Evolutionary conservation across 2,113 vertebrate species (phyloP), one percentile per base, ranked within the genome.

Genomic region (Trichomycterus rosablanca): DNA sequence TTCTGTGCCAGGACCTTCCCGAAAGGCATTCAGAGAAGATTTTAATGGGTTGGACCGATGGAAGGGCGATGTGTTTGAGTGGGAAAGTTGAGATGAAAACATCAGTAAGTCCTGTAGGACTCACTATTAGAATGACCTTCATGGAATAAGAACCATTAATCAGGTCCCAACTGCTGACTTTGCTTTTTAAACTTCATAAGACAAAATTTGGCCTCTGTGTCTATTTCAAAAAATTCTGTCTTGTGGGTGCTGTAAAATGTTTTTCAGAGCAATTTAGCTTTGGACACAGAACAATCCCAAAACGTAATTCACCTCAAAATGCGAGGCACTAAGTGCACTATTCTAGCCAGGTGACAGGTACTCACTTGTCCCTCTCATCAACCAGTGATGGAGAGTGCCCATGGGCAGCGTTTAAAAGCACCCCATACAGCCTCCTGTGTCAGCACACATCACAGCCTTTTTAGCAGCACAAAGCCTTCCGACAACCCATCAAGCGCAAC

Each of bases 331-430:
- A 83, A 84, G 84, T 82, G 80, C 74, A 70, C 72, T 70, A 46
- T 24, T 59, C 57, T 51, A 35, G 43, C 65, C 54, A 12, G 50
- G 78, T 83, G 85, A 84, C 85, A 85, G 81, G 76, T 80, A 76
- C 77, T 76, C 74, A 79, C 83, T 82, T 78, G 79, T 83, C 80
- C 80, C 24, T 70, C 70, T 72, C 58, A 56, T 76, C 77, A 66
- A 71, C 43, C 53, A 78, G 78, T 74, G 80, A 81, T 78, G 74
- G 68, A 72, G 73, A 83, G 81, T 82, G 81, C 80, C 76, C 79
- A 77, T 59, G 77, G 77, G 62, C 66, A 74, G 78, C 80, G 80
- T 76, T 83, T 86, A 85, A 85, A 83, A 86, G 84, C n/a, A 81
- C 62, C 74, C 68, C 55, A 76, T 74, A 75, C 80, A 76, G 76